A percentile compares a stretch with the other conserved stretches of the same genome.
Evolutionary conservation across 1,140 invertebrate species (phyloP).

Genomic region (Drosophila lowei): DNA sequence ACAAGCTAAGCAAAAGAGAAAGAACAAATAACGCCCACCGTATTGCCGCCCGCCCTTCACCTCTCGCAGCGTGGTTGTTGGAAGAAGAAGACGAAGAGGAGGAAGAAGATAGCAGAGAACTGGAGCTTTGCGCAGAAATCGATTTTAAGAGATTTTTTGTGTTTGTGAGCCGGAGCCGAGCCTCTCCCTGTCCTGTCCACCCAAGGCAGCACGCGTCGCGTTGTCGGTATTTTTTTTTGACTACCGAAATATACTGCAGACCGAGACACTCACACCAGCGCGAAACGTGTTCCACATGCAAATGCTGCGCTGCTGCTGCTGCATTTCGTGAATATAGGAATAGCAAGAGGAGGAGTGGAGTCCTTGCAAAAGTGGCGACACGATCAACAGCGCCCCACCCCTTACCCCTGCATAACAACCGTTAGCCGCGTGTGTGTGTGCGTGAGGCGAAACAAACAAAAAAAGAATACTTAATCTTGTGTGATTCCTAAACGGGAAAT

Average conservation of each 20-base stretch:
- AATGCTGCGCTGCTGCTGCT: conserved; percentile 7
- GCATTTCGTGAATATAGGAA: too few species aligned
- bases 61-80: conserved; percentile 38
- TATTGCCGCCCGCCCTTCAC: conserved; percentile 41
- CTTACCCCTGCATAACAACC: conserved; percentile 9
- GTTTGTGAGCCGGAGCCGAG: conserved; percentile 7
- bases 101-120: conserved; percentile 55
- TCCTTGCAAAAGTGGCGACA: conserved; percentile 5
- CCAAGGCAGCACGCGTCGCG: conserved; percentile 20
- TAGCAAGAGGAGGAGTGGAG: too few species aligned
- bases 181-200: conserved; percentile 19
- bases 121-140: conserved; percentile 81
- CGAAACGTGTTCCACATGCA: conserved; percentile 28
- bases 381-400: conserved; percentile 10
- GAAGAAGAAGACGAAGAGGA: conserved; percentile 37
- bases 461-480: conserved; percentile 9
- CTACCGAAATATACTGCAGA: conserved; percentile 29
- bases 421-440: conserved; percentile 7
- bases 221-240: conserved; percentile 7
- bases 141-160: conserved; percentile 68
- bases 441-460: conserved; percentile 52
- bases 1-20: conserved; percentile 65
- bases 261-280: conserved; percentile 1
- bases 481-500: conserved; percentile 17
- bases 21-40: conserved; percentile 78